Evolutionary conservation across 2,113 vertebrate genomes (phyloP).

Genomic region (Donacobius atricapilla): DNA sequence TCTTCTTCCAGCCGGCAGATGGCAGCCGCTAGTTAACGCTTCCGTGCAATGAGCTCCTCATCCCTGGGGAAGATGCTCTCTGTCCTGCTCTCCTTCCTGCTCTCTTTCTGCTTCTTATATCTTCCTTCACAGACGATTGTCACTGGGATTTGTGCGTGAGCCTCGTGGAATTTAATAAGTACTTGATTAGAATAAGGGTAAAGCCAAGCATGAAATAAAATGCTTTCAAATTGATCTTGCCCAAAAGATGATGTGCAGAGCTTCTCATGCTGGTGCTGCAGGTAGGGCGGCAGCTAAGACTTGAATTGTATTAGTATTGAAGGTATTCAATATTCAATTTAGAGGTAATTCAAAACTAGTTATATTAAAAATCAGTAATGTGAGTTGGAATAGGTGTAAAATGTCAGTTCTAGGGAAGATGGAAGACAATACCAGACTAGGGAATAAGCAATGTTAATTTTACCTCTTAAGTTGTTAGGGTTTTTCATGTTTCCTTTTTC

Average conservation of each 20-base stretch:
- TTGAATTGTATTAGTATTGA: not conserved
- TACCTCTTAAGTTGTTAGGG: not conserved
- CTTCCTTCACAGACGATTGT: not conserved
- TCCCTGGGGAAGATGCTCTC: not conserved
- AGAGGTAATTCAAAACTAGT: not conserved
- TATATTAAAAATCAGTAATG: not conserved
- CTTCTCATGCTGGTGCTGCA: not conserved
- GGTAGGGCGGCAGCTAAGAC: not conserved
- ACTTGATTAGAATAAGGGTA: not conserved
- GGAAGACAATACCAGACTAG: not conserved
- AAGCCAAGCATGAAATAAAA: not conserved
- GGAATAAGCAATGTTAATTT: not conserved
- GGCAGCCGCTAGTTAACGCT: not conserved
- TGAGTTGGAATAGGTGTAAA: not conserved
- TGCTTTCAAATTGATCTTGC: not conserved
- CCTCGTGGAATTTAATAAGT: not conserved
- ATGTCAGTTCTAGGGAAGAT: not conserved
- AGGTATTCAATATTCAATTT: not conserved
- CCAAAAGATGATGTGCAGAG: not conserved
- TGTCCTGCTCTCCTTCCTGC: not conserved
- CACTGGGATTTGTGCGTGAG: not conserved
- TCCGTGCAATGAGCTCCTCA: fast-evolving
- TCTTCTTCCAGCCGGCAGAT: not conserved
- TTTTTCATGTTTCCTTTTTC: not conserved
- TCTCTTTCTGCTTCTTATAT: not conserved